These are phyloP conservation scores for Asobara japonica DNA, from an alignment of 1,140 invertebrate species.

Conservation along the genomic window DNA sequence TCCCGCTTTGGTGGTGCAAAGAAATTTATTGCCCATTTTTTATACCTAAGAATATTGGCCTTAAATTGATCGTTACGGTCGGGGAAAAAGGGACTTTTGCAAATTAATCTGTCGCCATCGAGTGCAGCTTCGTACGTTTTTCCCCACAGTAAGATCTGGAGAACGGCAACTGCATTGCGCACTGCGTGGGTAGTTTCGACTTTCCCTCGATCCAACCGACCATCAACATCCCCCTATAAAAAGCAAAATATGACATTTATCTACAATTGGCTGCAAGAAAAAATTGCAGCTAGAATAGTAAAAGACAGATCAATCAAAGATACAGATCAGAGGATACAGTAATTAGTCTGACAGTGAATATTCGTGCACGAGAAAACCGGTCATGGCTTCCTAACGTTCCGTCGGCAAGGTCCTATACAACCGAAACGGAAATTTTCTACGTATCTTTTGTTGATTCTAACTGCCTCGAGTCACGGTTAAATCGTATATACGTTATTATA, in stretches of 20 bases:
- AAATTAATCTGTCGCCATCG: too few relatives aligned
- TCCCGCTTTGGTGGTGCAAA: neutral
- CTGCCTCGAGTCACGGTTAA: conserved; percentile 43
- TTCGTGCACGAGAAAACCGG: conserved; percentile 14
- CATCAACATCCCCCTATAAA: neutral
- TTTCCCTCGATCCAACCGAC: neutral
- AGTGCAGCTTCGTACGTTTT: too few relatives aligned
- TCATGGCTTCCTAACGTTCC: conserved; percentile 18
- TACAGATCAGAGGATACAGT: neutral
- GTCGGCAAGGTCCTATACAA: conserved; percentile 4
- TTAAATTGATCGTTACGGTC: neutral
- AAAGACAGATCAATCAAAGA: conserved; percentile 13
- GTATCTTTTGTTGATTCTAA: conserved; percentile 22
- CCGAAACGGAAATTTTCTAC: conserved; percentile 18
- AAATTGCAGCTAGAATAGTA: neutral
- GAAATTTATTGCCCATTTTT: neutral
- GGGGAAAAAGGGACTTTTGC: too few relatives aligned
- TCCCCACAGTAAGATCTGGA: too few relatives aligned
- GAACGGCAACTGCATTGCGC: neutral
- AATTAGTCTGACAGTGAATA: conserved; percentile 20
- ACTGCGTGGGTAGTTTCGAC: neutral
- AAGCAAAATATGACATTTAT: neutral
- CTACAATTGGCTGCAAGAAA: neutral
- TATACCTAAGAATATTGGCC: neutral
- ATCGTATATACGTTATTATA: conserved; percentile 51